phyloP scores from a whole-genome alignment of 2,113 vertebrate species.

The Limanda limanda region DNA sequence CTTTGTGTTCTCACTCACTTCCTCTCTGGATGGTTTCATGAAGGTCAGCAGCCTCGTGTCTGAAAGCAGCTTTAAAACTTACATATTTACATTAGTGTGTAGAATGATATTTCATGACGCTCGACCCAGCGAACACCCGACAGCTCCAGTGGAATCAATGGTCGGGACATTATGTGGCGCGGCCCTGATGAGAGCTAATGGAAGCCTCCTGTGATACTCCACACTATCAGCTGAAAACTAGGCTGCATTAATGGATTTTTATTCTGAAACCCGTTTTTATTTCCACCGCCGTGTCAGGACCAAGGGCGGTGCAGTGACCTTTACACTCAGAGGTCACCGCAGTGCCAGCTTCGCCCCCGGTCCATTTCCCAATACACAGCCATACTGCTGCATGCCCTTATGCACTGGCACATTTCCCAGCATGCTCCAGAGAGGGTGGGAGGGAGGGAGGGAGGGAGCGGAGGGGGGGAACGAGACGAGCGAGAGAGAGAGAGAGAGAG shows the following conservation, averaged over 20 bases:
- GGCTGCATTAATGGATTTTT: slow-evolving; percentile 69
- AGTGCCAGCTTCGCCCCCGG: slow-evolving; percentile 26
- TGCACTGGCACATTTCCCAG: slow-evolving; percentile 63
- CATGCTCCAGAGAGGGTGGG: slow-evolving; percentile 57
- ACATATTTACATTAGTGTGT: background rate
- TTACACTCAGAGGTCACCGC: slow-evolving; percentile 53
- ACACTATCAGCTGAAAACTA: slow-evolving; percentile 34
- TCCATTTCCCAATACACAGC: slow-evolving; percentile 19
- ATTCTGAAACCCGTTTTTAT: slow-evolving; percentile 53
- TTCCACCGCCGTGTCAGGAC: slow-evolving; percentile 31
- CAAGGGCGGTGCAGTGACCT: slow-evolving; percentile 67
- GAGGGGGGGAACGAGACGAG: too few relatives aligned
- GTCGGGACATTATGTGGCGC: slow-evolving; percentile 13
- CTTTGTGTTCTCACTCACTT: too few relatives aligned
- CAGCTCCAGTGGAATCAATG: slow-evolving; percentile 21
- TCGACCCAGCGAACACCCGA: slow-evolving; percentile 3
- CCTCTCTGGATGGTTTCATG: too few relatives aligned
- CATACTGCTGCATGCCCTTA: slow-evolving; percentile 36
- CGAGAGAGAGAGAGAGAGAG: background rate
- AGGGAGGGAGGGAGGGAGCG: background rate
- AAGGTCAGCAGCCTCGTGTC: too few relatives aligned
- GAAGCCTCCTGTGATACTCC: slow-evolving; percentile 16
- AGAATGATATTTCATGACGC: too few relatives aligned
- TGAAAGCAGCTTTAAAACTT: too few relatives aligned
- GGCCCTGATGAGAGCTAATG: slow-evolving; percentile 38